Evolutionary conservation across 2,113 vertebrate genomes (phyloP), one percentile per base, ranked within the genome.

Genomic region (Platichthys stellatus): DNA sequence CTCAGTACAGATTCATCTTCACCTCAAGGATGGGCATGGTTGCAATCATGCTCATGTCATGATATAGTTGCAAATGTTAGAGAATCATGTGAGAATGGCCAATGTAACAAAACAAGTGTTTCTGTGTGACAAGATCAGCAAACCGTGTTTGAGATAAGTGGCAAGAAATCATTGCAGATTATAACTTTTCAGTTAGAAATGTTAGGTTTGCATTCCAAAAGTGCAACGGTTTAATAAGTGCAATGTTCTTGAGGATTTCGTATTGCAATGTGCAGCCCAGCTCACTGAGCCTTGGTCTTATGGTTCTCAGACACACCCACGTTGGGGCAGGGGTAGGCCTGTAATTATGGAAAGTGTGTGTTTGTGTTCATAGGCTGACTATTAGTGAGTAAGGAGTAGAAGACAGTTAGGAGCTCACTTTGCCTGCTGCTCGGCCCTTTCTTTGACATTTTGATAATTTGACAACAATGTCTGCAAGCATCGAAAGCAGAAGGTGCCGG

Each of bases 291-390:
- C 57, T 4, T 18, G 45, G 71, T 84, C 84, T 75, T 76, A 86
- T 69, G 81, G 71, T 86, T 88, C 86, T 85, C 86, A 86, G 92
- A 88, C 90, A 90, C 90, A 80, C 90, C 91, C 90, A 76, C 71
- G 43, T 38, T 26, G 2, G 74, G 74, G 69, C 68, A 47, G 57
- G 74, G 79, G 57, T 73, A 66, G 74, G 64, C 84, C 86, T 91
- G 45, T 89, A 89, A 93, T 93, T 87, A 90, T 88, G 72, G 87
- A 89, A 86, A 88, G 89, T 85, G 85, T 89, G 85, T 90, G 88
- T 91, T 88, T 90, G 83, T 85, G 88, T 89, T 89, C 85, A 68
- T 85, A 61, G 83, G 38, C 78, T 67, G 62, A 84, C 78, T 90
- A 76, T 88, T 92, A 90, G 78, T 51, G 72, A 90, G 80, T 26